Conservation (phyloP, 37 sponge, comb jelly and placozoan species). For the Theonella swinhoei region DNA sequence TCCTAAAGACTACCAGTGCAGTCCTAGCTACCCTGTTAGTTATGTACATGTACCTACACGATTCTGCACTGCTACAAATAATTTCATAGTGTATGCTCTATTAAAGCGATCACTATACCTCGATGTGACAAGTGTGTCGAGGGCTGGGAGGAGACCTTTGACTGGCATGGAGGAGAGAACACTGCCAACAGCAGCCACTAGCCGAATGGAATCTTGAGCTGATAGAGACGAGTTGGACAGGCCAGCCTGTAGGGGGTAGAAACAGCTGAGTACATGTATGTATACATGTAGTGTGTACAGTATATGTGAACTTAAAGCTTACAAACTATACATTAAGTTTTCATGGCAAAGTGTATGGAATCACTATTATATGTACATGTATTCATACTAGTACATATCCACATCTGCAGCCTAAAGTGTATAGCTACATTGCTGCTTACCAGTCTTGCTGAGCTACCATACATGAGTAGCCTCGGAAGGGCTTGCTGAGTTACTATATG, state of each 20-base stretch:
- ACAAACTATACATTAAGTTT: too few species aligned
- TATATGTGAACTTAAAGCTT: too few species aligned
- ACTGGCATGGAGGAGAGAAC: constrained; percentile 60
- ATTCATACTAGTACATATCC: background rate
- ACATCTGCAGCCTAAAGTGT: background rate
- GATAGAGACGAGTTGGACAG: constrained; percentile 32
- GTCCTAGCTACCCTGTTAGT: background rate
- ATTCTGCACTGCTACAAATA: background rate
- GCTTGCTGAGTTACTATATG: too few species aligned
- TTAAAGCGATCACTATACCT: too few species aligned
- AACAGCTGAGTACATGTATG: background rate
- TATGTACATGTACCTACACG: background rate
- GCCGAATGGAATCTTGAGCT: constrained; percentile 32
- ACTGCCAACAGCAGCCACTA: constrained; percentile 62
- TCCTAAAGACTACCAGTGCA: background rate
- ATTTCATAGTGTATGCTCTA: background rate
- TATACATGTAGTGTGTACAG: too few species aligned
- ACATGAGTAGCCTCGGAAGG: too few species aligned
- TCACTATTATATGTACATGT: too few species aligned
- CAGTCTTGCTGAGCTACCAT: background rate
- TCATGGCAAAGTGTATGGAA: too few species aligned
- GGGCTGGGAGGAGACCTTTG: constrained; percentile 16
- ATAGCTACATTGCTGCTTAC: background rate
- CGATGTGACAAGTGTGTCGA: constrained; percentile 26
- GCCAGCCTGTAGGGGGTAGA: constrained; percentile 8